phyloP scores from a whole-genome alignment of 92 coral and sea anemone species.

The Porites rus region DNA sequence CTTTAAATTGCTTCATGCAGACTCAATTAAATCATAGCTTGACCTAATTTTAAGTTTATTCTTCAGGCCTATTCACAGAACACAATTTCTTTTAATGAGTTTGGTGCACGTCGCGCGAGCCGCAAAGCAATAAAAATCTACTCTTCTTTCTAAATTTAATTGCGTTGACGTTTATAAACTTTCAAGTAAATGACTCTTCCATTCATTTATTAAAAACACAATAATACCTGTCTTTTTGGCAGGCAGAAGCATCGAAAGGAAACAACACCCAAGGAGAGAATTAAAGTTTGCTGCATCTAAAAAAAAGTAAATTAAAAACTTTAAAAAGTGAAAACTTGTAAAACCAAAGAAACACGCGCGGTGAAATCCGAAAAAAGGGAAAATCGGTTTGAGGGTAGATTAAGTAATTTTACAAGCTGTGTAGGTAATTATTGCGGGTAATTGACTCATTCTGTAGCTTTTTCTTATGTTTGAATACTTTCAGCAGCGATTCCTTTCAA shows the following conservation, averaged over 20 bases:
- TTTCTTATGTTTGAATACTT: conserved; percentile 48
- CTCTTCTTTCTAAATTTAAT: conserved; percentile 22
- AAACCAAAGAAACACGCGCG: conserved; percentile 2
- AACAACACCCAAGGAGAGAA: conserved; percentile 1
- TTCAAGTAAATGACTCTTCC: conserved; percentile 24
- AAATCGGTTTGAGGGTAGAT: conserved; percentile 2
- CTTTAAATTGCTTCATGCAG: conserved; percentile 9
- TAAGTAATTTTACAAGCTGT: conserved; percentile 46
- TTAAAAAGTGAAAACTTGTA: not conserved
- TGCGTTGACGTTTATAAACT: conserved; percentile 47
- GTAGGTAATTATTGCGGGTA: conserved; percentile 59
- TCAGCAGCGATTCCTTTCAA: conserved; percentile 59
- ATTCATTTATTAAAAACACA: conserved; percentile 39
- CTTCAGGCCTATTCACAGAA: conserved; percentile 30
- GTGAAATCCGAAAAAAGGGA: not conserved
- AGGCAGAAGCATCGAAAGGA: conserved; percentile 25
- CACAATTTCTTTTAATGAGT: conserved; percentile 36
- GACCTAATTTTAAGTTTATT: conserved; percentile 29
- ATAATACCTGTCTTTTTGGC: conserved; percentile 47
- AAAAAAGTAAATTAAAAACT: too few relatives aligned
- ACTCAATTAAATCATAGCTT: conserved; percentile 32
- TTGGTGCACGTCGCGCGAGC: conserved; percentile 35
- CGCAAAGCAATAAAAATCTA: conserved; percentile 24
- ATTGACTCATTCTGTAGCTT: conserved; percentile 66
- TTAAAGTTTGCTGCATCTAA: conserved; percentile 17